Conservation (phyloP, 2,113 vertebrate species). For the Erinaceus europaeus region DNA sequence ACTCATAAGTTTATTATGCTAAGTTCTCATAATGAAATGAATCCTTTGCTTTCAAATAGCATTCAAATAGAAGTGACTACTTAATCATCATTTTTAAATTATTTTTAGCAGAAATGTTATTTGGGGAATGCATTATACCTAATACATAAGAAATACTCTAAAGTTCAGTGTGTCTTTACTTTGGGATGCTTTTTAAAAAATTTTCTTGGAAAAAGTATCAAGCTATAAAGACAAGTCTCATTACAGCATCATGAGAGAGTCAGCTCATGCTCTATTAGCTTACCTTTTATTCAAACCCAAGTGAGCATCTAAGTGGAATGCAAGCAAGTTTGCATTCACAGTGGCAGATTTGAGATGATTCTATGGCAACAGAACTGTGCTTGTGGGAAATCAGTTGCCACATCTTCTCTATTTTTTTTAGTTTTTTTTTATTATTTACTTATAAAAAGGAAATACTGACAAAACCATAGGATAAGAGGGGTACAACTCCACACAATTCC, state of each 20-base stretch:
- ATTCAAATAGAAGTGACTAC: slow-evolving; percentile 17
- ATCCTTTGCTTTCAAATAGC: slow-evolving; percentile 55
- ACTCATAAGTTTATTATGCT: slow-evolving; percentile 43
- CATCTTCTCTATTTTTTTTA: slow-evolving; percentile 28
- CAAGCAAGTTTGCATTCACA: neutral
- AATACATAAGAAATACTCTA: neutral
- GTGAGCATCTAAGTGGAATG: neutral
- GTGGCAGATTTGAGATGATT: slow-evolving; percentile 11
- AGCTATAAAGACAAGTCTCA: neutral
- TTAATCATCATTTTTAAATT: slow-evolving; percentile 1
- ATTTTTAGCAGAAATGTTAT: slow-evolving; percentile 1
- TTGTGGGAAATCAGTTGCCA: neutral
- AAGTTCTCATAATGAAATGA: slow-evolving; percentile 40
- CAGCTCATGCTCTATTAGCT: neutral
- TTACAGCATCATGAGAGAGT: neutral
- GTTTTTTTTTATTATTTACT: too few species aligned
- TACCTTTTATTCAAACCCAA: slow-evolving; percentile 10
- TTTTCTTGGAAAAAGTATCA: slow-evolving; percentile 5
- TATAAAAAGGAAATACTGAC: too few species aligned
- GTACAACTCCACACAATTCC: too few species aligned
- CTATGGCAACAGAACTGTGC: neutral
- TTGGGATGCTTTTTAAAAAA: too few species aligned
- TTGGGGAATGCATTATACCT: neutral
- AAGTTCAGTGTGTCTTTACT: neutral
- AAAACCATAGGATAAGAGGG: too few species aligned